Evolutionary conservation across 2,888 invertebrate genomes (phyloP), one percentile per base, ranked within the genome.

Genomic region (Agapetus fuscipes): DNA sequence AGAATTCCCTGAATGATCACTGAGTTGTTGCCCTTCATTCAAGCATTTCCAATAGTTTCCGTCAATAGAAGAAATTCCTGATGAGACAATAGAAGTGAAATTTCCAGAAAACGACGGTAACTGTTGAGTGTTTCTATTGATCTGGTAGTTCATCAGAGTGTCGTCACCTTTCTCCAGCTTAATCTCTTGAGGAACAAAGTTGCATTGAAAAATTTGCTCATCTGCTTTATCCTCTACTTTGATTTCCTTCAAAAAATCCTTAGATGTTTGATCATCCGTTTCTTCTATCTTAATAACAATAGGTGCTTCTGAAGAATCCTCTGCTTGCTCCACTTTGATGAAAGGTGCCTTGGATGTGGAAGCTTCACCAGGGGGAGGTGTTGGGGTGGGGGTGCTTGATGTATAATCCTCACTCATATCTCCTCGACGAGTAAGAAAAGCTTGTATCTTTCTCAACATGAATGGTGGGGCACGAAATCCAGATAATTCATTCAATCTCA

Each of bases 391-490:
- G 10, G 43, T 45, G 15, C 45, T 45, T n/a, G 48, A 48, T 4
- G 43, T 36, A 26, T 41, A 45, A 28, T 45, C 48, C 38, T 48
- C 48, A 15, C 48, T 48, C 35, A 45, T 37, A 13, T 48, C 48
- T 12, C 42, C 30, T 3, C 39, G 42, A 6, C 45, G 42, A 34
- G 35, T 41, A 52, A 84, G 77, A 54, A 78, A 82, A 1, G 68
- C 61, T 50, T 77, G 78, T 56, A 86, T 82, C 63, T 87, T 87
- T 43, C 74, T 70, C 24, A 83, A 54, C 72, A 87, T 80, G 60
- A 81, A 82, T 14, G 73, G 69, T 7, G 86, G 86, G 1, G 81
- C 80, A 56, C 76, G 76, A 55, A 87, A 87, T 1, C 85, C 85
- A 42, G 76, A 74, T 43, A 86, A 58, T 53, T 84, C 82, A 31